These are phyloP conservation scores for Crocidura indochinensis DNA, from an alignment of 2,797 vertebrate species.

Conservation along the genomic window DNA sequence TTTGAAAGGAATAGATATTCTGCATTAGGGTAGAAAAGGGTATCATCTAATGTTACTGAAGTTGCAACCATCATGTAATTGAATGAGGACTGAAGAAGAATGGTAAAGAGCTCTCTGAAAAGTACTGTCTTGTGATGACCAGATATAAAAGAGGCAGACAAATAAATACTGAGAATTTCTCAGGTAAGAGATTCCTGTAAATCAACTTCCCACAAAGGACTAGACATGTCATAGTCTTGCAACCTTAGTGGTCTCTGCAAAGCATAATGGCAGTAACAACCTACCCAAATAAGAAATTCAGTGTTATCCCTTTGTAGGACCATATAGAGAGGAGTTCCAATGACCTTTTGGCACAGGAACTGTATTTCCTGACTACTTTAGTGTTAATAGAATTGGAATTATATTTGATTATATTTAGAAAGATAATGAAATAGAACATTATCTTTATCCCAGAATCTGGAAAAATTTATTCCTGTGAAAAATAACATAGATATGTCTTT, in stretches of 20 bases:
- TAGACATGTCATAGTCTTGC: neutral
- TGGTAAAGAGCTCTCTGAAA: neutral
- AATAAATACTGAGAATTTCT: neutral
- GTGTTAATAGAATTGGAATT: conserved; percentile 37
- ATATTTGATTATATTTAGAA: conserved; percentile 54
- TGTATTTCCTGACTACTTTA: conserved; percentile 15
- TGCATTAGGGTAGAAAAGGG: conserved; percentile 15
- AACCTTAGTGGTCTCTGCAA: neutral
- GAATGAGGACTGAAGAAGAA: neutral
- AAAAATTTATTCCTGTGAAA: conserved; percentile 40
- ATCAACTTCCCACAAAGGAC: neutral
- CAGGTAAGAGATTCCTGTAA: neutral
- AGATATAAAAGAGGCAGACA: neutral
- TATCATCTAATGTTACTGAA: neutral
- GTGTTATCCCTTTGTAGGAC: neutral
- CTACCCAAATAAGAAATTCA: neutral
- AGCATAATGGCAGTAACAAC: neutral
- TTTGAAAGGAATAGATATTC: neutral
- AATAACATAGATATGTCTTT: too few relatives aligned
- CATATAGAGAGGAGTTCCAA: neutral
- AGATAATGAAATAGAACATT: conserved; percentile 59
- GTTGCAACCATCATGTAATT: neutral
- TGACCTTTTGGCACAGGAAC: neutral
- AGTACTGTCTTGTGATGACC: neutral
- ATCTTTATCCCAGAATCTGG: neutral